Percentiles rank a stretch among this genome's conserved stretches.
These are phyloP conservation scores for Hypotaenidia okinawae DNA, from an alignment of 2,797 vertebrate species.

Conservation along the genomic window DNA sequence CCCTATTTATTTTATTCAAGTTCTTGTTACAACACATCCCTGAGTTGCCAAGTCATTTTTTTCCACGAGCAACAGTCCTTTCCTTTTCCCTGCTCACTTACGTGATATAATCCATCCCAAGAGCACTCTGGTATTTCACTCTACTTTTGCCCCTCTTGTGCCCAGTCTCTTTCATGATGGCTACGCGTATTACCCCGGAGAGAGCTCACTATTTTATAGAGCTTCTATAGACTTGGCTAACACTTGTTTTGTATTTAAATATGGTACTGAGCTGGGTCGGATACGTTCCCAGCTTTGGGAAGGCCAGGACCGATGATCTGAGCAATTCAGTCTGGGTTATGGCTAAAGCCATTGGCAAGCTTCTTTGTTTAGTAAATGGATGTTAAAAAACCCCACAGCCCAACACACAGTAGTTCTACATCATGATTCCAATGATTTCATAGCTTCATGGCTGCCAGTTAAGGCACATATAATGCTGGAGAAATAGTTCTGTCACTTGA, in stretches of 20 bases:
- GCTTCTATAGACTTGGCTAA: background rate
- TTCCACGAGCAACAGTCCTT: constrained; percentile 69
- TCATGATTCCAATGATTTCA: constrained; percentile 18
- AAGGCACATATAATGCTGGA: background rate
- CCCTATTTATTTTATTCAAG: constrained; percentile 81
- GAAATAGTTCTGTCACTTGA: background rate
- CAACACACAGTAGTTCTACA: background rate
- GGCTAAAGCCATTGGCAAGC: background rate
- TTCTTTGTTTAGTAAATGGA: background rate
- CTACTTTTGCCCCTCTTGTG: background rate
- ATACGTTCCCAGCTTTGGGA: background rate
- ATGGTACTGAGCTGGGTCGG: background rate
- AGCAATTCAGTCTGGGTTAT: background rate
- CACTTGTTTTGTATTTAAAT: constrained; percentile 18
- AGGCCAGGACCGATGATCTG: background rate
- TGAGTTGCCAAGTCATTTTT: constrained; percentile 70
- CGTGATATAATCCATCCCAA: constrained; percentile 54
- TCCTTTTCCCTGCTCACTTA: constrained; percentile 67
- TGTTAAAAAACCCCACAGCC: background rate
- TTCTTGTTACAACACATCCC: constrained; percentile 75
- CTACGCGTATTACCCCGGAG: background rate
- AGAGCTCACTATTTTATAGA: constrained; percentile 19
- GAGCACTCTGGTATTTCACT: constrained; percentile 31
- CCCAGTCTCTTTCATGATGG: constrained; percentile 33
- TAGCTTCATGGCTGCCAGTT: background rate